Conservation (phyloP, 2,888 invertebrate genomes). For the Eilema sororculum region DNA sequence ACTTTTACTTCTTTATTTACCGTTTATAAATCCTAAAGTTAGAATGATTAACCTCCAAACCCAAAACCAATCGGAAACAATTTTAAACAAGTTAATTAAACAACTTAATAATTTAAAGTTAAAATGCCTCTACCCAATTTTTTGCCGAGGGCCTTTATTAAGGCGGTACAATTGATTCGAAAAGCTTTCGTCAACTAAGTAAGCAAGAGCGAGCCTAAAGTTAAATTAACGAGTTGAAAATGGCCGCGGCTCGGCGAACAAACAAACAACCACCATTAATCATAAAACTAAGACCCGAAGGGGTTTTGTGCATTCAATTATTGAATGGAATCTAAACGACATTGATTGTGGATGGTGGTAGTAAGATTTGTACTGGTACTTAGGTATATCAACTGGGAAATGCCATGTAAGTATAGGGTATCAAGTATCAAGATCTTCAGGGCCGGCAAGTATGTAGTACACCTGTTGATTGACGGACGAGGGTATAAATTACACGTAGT, state of each 20-base stretch:
- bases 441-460: no score
- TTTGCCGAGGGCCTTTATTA: conserved; percentile 24
- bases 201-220: conserved; percentile 47
- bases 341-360: conserved; percentile 18
- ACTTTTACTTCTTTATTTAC: no score
- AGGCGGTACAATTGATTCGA: conserved; percentile 42
- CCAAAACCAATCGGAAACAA: conserved; percentile 17
- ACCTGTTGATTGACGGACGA: no score
- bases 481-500: no score
- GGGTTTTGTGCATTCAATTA: conserved; percentile 58
- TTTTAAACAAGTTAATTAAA: conserved; percentile 27
- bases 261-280: conserved; percentile 62
- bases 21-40: background rate
- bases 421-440: background rate
- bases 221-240: conserved; percentile 59
- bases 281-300: conserved; percentile 52
- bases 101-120: conserved; percentile 22
- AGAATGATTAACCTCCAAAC: background rate
- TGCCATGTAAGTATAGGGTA: no score
- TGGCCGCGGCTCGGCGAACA: conserved; percentile 47
- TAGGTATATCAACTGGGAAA: background rate
- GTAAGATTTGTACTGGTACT: background rate
- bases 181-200: conserved; percentile 46
- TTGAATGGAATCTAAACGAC: conserved; percentile 50
- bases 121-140: conserved; percentile 23